Evolutionary conservation across 2,113 vertebrate genomes (phyloP), one percentile per base, ranked within the genome.

Genomic region (Cariama cristata): DNA sequence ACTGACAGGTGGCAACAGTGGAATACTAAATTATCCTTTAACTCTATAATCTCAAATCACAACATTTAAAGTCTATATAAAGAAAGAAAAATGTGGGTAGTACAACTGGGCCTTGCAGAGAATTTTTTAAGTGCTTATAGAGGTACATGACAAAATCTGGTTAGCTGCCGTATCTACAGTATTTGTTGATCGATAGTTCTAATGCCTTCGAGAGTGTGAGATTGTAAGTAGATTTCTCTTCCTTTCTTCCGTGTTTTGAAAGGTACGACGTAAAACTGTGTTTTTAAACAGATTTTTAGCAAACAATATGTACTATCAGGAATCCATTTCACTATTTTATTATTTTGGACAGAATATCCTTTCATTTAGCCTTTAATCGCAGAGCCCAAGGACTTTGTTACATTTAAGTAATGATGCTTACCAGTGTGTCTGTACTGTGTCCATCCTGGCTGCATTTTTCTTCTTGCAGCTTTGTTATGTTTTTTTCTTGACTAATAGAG

Each of bases 1-100:
- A 27, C 68, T 96, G 95, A 69, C 90, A 95, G 96, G 94, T 93
- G 92, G 88, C 88, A 98, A 96, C 85, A 84, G 73, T 72, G 35
- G 80, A 96, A 94, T 96, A 84, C 56, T 81, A 86, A 94, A 87
- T 91, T 93, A 76, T 76, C 50, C 52, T 95, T 95, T 81, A 79
- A 86, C 35, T 94, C 68, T 95, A 30, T 80, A 79, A 89, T 89
- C 80, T 95, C 75, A 91, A 89, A 90, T 86, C 82, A 60, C 72
- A 82, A 53, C 59, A 77, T 80, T 79, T 87, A 32, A 92, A 91
- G 59, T 66, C 12, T 67, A 69, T 59, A 18, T 44, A 67, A 44
- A 83, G 63, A 86, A 91, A 52, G 49, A 73, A 88, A 79, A 91
- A 69, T 45, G 56, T 56, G 27, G 18, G 26, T 55, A 64, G 66